phyloP scores from a whole-genome alignment of 2,797 vertebrate species.

The Chiloscyllium punctatum region DNA sequence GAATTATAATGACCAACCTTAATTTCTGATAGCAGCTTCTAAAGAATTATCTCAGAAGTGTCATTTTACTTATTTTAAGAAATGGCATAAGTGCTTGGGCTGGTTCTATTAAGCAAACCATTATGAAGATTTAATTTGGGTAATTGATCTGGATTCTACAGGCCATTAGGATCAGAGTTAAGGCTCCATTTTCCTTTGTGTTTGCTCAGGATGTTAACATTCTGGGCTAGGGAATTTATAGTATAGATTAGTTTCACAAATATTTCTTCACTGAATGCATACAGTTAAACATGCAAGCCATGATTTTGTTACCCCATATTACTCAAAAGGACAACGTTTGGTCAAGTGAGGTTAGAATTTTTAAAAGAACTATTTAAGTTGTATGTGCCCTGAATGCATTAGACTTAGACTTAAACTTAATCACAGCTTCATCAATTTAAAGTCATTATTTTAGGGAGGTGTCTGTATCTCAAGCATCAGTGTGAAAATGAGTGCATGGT shows the following conservation, averaged over 20 bases:
- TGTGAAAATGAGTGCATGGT: background rate
- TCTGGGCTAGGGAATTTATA: background rate
- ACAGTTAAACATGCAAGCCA: background rate
- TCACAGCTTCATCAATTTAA: background rate
- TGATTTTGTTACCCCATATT: background rate
- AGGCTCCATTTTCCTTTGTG: conserved; percentile 20
- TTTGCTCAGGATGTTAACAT: background rate
- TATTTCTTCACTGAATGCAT: background rate
- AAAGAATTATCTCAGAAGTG: conserved; percentile 34
- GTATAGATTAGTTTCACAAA: background rate
- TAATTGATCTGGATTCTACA: conserved; percentile 27
- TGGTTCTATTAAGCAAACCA: conserved; percentile 31
- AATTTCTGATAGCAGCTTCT: conserved; percentile 20
- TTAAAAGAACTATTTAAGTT: background rate
- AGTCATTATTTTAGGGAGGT: background rate
- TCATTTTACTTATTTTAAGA: conserved; percentile 36
- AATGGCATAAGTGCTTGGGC: conserved; percentile 29
- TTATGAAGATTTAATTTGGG: conserved; percentile 33
- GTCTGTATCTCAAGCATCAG: background rate
- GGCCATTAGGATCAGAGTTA: conserved; percentile 18
- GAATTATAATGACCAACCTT: conserved; percentile 31
- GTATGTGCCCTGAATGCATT: background rate
- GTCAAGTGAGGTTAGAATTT: background rate
- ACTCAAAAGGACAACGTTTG: background rate
- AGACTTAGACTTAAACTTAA: background rate